These are phyloP conservation scores for Osmerus mordax DNA, from an alignment of 2,113 vertebrate genomes.

Conservation along the genomic window DNA sequence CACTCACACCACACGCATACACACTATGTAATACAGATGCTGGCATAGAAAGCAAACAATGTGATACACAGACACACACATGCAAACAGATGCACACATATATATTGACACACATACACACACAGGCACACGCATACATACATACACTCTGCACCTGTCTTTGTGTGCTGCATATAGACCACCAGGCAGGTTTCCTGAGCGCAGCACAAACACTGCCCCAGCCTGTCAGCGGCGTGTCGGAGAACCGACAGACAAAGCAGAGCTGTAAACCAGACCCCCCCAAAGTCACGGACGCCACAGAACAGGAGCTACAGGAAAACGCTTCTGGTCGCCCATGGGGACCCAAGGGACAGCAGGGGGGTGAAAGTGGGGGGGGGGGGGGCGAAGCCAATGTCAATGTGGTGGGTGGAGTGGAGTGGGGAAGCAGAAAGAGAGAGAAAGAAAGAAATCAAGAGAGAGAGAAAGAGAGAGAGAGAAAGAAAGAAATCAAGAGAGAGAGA, in stretches of 20 bases:
- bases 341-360: conserved; percentile 45
- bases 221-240: conserved; percentile 50
- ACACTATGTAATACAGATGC: too few species aligned
- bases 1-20: neutral
- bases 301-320: conserved; percentile 59
- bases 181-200: conserved; percentile 25
- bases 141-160: conserved; percentile 28
- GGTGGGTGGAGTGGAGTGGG: neutral
- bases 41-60: too few species aligned
- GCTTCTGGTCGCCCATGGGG: conserved; percentile 42
- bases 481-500: neutral
- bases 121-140: conserved; percentile 2
- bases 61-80: too few species aligned
- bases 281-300: conserved; percentile 59
- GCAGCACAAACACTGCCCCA: conserved; percentile 28
- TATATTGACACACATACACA: neutral
- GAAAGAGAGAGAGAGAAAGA: neutral
- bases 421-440: neutral
- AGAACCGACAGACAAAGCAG: conserved; percentile 36
- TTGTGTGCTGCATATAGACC: conserved; percentile 28
- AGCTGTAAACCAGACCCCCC: conserved; percentile 55
- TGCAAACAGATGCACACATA: too few species aligned
- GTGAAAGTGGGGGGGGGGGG: neutral
- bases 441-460: neutral
- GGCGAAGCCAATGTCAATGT: conserved; percentile 53